phyloP scores from a whole-genome alignment of 2,888 invertebrate genomes.

The Leptinotarsa peninsularis region DNA sequence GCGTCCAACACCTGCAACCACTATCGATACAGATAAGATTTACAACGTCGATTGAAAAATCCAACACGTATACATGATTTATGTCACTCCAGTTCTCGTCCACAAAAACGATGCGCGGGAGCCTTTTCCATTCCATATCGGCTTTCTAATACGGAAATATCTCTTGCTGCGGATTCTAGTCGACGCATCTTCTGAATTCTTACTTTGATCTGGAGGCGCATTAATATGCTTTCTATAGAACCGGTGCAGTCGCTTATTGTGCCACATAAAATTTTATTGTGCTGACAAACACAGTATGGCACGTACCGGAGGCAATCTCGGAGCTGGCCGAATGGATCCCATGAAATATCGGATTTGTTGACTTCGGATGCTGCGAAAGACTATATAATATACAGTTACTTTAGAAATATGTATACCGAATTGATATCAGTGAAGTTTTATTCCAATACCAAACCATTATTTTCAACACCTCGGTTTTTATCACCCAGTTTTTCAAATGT shows the following conservation, averaged over 20 bases:
- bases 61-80: conserved; percentile 36
- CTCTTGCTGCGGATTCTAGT: conserved; percentile 44
- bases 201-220: conserved; percentile 48
- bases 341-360: conserved; percentile 28
- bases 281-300: conserved; percentile 41
- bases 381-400: neutral
- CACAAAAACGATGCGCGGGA: conserved; percentile 45
- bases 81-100: conserved; percentile 33
- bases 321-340: conserved; percentile 28
- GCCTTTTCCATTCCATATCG: conserved; percentile 45
- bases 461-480: too few species aligned
- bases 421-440: too few species aligned
- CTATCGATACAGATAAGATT: conserved; percentile 6
- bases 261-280: conserved; percentile 49
- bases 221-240: conserved; percentile 49
- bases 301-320: conserved; percentile 30
- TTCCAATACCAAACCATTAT: too few species aligned
- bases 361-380: conserved; percentile 1
- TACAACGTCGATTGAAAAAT: conserved; percentile 20
- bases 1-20: conserved; percentile 7
- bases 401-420: too few species aligned
- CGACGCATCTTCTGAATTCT: conserved; percentile 48
- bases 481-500: too few species aligned
- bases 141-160: conserved; percentile 52
- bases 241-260: conserved; percentile 48